Evolutionary conservation across 2,797 vertebrate genomes (phyloP), one percentile per base, ranked within the genome.

Genomic region (Macroramphosus scolopax): DNA sequence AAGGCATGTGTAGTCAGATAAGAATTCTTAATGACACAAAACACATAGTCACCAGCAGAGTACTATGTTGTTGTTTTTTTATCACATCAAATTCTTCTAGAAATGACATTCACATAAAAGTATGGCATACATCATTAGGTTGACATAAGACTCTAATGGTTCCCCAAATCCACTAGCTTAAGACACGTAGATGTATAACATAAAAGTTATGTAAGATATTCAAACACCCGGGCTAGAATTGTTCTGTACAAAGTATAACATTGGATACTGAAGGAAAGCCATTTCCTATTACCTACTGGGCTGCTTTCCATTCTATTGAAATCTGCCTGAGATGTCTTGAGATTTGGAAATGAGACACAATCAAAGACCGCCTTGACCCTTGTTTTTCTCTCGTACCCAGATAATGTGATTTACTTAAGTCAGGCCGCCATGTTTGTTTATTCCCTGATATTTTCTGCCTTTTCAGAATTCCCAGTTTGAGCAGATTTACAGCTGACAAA

Each of bases 241-340:
- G 57, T 53, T 64, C 63, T 63, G 63, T 76, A 83, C 55, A 83
- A 70, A 62, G 72, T 29, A 10, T 46, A 63, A 50, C 48, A 57
- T 54, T 47, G 61, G 46, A 73, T 45, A 61, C 38, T 51, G 41
- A 62, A 61, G 47, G 63, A 51, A 50, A 72, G 42, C 34, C 20
- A 39, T 68, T 62, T 61, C n/a, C 38, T 47, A 60, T 46, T 40
- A 79, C 56, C 63, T 58, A 55, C 64, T 30, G 63, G 75, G 68
- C 53, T 35, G 67, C 60, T 26, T 51, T 67, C 56, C 53, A 55
- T 70, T 70, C 55, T 17, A 28, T 57, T 60, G 51, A 78, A 70
- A 51, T 31, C 69, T 76, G 83, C 79, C 77, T 85, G 82, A 88
- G 81, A 87, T 84, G 64, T 84, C 52, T 76, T 81, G 79, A 84